These are phyloP conservation scores for Hirundichthys speculiger DNA, from an alignment of 2,113 vertebrate genomes.

Conservation along the genomic window DNA sequence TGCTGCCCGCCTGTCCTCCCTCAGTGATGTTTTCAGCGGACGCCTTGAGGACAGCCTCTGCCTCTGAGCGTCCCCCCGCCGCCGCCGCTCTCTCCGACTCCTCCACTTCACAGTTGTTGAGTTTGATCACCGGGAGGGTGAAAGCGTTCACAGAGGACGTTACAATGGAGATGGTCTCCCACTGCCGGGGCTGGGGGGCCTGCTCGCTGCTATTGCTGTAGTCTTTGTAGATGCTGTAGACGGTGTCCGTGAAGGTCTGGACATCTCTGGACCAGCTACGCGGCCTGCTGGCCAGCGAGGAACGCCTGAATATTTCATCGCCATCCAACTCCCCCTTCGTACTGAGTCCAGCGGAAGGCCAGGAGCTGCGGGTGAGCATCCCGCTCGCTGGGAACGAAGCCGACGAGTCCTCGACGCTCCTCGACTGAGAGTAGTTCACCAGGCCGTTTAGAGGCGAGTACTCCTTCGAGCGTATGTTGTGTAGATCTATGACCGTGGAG, in stretches of 20 bases:
- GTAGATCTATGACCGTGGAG: constrained; percentile 96
- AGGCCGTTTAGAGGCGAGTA: constrained; percentile 88
- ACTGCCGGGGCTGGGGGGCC: constrained; percentile 68
- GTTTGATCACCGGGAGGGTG: constrained; percentile 86
- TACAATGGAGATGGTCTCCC: constrained; percentile 88
- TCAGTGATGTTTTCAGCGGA: constrained; percentile 18
- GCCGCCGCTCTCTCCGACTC: constrained; percentile 50
- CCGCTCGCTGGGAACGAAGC: constrained; percentile 77
- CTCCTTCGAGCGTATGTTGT: constrained; percentile 90
- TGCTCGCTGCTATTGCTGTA: constrained; percentile 72
- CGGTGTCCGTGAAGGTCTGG: constrained; percentile 85
- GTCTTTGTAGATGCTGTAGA: constrained; percentile 92
- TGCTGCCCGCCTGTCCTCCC: constrained; percentile 38
- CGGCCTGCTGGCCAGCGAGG: constrained; percentile 65
- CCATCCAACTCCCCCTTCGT: constrained; percentile 67
- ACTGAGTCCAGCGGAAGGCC: constrained; percentile 81
- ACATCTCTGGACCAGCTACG: constrained; percentile 78
- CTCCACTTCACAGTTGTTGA: constrained; percentile 84
- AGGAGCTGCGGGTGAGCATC: constrained; percentile 84
- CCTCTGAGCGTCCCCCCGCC: constrained; percentile 41
- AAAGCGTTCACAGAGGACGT: constrained; percentile 90
- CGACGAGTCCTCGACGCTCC: constrained; percentile 80
- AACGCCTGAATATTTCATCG: constrained; percentile 65
- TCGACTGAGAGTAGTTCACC: constrained; percentile 86
- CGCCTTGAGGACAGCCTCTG: constrained; percentile 41